These are phyloP conservation scores for Mesochorus sp. DNA, from an alignment of 2,888 invertebrate genomes.

Conservation along the genomic window DNA sequence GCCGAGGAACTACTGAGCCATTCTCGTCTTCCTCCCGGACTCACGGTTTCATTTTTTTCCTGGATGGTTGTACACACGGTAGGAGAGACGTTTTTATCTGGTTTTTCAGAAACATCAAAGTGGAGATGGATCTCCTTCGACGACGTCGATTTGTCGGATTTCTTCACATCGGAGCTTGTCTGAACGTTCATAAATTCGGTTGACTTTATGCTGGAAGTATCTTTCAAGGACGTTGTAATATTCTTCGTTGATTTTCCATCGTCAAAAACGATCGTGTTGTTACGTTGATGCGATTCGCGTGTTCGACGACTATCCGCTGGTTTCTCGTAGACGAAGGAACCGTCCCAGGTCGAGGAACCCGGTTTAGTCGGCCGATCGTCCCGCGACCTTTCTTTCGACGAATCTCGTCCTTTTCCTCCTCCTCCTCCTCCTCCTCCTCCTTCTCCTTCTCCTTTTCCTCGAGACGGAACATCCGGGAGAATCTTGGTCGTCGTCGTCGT, in stretches of 20 bases:
- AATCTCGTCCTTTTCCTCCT: constrained; percentile 28
- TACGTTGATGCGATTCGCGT: too few relatives aligned
- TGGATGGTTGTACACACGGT: constrained; percentile 37
- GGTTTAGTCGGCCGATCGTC: constrained; percentile 71
- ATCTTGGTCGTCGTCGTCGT: constrained; percentile 58
- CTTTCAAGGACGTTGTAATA: constrained; percentile 38
- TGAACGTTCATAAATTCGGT: constrained; percentile 61
- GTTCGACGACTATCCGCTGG: constrained; percentile 53
- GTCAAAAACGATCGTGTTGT: constrained; percentile 53
- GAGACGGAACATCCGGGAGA: constrained; percentile 33
- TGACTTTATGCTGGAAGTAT: constrained; percentile 53
- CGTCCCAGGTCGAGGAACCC: constrained; percentile 77
- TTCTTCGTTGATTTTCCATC: constrained; percentile 42
- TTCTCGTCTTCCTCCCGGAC: constrained; percentile 64
- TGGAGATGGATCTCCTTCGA: constrained; percentile 52
- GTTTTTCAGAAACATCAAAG: constrained; percentile 36
- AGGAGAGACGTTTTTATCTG: constrained; percentile 23
- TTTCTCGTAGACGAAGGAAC: constrained; percentile 74
- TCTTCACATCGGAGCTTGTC: constrained; percentile 60
- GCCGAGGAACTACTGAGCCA: constrained; percentile 62
- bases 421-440: constrained; percentile 20
- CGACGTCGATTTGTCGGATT: constrained; percentile 56
- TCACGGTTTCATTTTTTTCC: constrained; percentile 31
- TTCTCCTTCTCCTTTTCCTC: constrained; percentile 13
- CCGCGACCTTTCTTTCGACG: constrained; percentile 56